Percentiles rank a stretch among this genome's conserved stretches.
Conservation (phyloP, 2,888 invertebrate genomes). For the Gandaritis pyraliata region DNA sequence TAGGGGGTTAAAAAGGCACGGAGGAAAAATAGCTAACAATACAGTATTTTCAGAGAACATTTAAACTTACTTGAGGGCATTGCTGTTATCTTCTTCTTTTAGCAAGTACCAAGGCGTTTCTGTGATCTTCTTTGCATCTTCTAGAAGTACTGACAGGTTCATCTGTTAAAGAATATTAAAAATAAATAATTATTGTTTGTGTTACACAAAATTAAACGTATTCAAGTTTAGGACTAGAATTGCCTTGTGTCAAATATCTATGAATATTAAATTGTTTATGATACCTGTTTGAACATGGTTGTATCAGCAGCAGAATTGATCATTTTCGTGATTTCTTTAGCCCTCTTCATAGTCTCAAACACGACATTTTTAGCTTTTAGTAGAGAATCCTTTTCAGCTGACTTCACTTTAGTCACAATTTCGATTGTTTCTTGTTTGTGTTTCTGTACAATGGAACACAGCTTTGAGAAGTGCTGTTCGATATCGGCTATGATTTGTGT, state of each 20-base stretch:
- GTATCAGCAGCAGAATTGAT: constrained; percentile 51
- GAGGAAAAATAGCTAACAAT: no score
- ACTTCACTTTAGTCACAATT: constrained; percentile 59
- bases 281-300: constrained; percentile 62
- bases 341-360: constrained; percentile 58
- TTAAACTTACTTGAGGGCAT: constrained; percentile 63
- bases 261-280: no score
- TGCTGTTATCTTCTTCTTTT: constrained; percentile 53
- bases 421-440: constrained; percentile 74
- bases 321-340: constrained; percentile 53
- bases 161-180: constrained; percentile 52
- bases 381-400: constrained; percentile 63
- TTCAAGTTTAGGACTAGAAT: no score
- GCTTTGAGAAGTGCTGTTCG: constrained; percentile 79
- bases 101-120: constrained; percentile 69
- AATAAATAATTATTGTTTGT: no score
- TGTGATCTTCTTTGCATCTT: constrained; percentile 61
- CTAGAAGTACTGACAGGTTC: constrained; percentile 61
- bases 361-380: constrained; percentile 58
- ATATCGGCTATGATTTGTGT: constrained; percentile 62
- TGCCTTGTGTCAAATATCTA: no score
- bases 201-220: no score
- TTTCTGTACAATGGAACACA: constrained; percentile 80
- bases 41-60: no score
- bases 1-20: no score